These are phyloP conservation scores for Drosophila pseudotalamancana DNA, from an alignment of 2,888 invertebrate genomes.

Conservation along the genomic window DNA sequence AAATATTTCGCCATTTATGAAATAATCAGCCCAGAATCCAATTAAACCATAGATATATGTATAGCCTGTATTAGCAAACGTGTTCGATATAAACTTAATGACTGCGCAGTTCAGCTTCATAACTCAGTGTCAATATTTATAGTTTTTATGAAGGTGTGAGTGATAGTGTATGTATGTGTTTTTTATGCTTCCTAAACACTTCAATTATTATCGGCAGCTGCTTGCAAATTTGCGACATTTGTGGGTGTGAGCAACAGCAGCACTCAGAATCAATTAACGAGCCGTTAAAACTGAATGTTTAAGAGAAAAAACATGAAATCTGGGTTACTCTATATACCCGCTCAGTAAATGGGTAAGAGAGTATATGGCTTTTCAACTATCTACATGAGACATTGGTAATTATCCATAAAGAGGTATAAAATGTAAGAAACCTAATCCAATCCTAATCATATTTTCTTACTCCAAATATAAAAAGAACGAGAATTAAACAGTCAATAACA, in stretches of 20 bases:
- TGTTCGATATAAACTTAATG: conserved; percentile 33
- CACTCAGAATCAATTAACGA: conserved; percentile 62
- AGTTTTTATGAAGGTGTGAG: conserved; percentile 2
- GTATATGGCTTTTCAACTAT: not conserved
- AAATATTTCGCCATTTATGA: conserved; percentile 54
- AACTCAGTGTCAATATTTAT: conserved; percentile 69
- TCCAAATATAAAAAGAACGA: not conserved
- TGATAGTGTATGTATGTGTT: not conserved
- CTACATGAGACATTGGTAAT: too few relatives aligned
- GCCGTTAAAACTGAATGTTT: conserved; percentile 45
- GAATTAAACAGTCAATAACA: not conserved
- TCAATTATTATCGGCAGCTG: conserved; percentile 29
- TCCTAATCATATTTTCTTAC: too few relatives aligned
- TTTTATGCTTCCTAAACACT: conserved; percentile 33
- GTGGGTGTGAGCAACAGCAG: conserved; percentile 53
- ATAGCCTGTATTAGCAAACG: conserved; percentile 7
- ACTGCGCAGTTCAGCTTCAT: conserved; percentile 56
- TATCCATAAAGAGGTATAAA: not conserved
- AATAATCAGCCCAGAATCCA: conserved; percentile 8
- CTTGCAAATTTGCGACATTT: conserved; percentile 27
- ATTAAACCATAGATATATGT: too few relatives aligned
- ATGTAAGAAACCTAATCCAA: too few relatives aligned
- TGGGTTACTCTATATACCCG: conserved; percentile 31
- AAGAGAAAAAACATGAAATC: conserved; percentile 23
- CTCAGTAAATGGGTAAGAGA: too few relatives aligned